Evolutionary conservation across 2,113 vertebrate genomes (phyloP).

Genomic region (Opisthocomus hoazin): DNA sequence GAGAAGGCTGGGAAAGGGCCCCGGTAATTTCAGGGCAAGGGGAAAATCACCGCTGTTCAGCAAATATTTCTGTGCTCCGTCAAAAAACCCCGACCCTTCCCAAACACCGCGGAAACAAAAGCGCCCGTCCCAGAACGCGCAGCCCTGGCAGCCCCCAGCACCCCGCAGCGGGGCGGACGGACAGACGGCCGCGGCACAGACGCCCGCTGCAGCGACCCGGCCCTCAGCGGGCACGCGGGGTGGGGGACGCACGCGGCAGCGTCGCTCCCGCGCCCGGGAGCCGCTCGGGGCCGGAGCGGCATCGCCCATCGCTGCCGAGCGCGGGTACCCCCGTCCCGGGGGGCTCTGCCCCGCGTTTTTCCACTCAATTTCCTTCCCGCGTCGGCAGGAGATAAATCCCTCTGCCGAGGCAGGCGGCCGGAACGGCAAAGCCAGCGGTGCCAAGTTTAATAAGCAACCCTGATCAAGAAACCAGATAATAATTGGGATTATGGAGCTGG

Average conservation of each 20-base stretch:
- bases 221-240: neutral
- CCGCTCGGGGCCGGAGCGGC: neutral
- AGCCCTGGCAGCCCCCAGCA: neutral
- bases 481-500: constrained; percentile 49
- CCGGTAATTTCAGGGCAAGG: neutral
- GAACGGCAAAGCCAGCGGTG: constrained; percentile 44
- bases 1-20: accelerated
- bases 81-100: neutral
- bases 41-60: accelerated
- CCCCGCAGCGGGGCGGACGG: neutral
- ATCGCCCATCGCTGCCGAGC: accelerated
- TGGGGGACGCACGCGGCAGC: accelerated
- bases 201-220: neutral
- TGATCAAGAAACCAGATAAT: constrained; percentile 44
- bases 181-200: neutral
- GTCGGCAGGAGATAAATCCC: constrained; percentile 33
- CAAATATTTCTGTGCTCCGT: accelerated
- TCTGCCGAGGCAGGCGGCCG: constrained; percentile 37
- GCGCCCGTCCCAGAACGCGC: accelerated
- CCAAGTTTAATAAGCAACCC: constrained; percentile 57
- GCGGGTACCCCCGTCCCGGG: neutral
- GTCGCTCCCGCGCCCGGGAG: accelerated
- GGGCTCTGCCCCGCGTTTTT: neutral
- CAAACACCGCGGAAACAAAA: neutral
- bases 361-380: constrained; percentile 46